Conservation (phyloP, 2,888 invertebrate species). For the Seira musarum region DNA sequence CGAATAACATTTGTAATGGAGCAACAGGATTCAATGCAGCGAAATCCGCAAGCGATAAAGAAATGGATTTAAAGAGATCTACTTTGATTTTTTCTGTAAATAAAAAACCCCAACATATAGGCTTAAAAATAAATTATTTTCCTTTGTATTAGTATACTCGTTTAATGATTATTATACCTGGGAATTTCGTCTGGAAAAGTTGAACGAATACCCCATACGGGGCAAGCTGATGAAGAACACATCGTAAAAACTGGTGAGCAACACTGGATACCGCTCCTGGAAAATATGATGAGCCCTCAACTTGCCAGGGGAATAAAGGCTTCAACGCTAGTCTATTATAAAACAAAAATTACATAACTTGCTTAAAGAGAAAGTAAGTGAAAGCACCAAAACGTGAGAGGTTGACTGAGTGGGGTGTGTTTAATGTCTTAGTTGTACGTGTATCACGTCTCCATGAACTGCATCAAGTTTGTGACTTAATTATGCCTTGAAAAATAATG, state of each 20-base stretch:
- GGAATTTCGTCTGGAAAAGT: slow-evolving; percentile 91
- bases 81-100: slow-evolving; percentile 80
- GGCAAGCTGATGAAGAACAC: slow-evolving; percentile 95
- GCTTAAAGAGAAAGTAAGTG: no score
- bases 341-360: slow-evolving; percentile 37
- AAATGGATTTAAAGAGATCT: slow-evolving; percentile 95
- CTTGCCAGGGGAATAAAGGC: slow-evolving; percentile 91
- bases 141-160: no score
- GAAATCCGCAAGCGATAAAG: slow-evolving; percentile 94
- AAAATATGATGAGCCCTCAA: slow-evolving; percentile 87
- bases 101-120: no score
- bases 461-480: no score
- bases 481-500: background rate
- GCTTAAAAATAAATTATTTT: no score
- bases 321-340: slow-evolving; percentile 80
- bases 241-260: slow-evolving; percentile 96
- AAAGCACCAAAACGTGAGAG: no score
- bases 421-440: no score
- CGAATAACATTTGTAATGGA: slow-evolving; percentile 91
- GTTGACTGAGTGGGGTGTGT: no score
- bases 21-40: slow-evolving; percentile 95
- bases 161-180: no score
- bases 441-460: no score
- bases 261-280: slow-evolving; percentile 97
- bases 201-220: slow-evolving; percentile 98